A percentile compares a stretch with the other conserved stretches of the same genome.
Evolutionary conservation across 2,888 invertebrate species (phyloP).

Genomic region (Sussaba pulchella): DNA sequence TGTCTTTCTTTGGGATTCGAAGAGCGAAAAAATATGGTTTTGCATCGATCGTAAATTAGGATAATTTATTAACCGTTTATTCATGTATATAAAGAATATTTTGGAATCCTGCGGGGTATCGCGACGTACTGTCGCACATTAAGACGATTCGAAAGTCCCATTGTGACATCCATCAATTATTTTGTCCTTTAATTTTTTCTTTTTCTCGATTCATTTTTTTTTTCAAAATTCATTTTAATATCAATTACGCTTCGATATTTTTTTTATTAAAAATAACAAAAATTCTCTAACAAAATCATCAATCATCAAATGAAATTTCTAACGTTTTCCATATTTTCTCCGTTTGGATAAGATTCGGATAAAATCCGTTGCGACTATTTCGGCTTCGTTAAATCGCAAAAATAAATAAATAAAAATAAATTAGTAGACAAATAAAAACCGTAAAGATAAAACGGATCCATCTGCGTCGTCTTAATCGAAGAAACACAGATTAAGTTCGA

Average conservation of each 20-base stretch:
- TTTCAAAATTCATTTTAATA: too few relatives aligned
- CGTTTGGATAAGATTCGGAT: not conserved
- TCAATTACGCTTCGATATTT: too few relatives aligned
- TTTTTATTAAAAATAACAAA: too few relatives aligned
- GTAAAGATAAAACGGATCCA: not conserved
- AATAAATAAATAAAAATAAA: too few relatives aligned
- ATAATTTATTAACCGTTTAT: slow-evolving; percentile 18
- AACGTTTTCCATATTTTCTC: not conserved
- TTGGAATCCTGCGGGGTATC: slow-evolving; percentile 41
- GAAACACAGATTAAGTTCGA: not conserved
- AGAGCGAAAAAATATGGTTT: not conserved
- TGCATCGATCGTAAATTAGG: slow-evolving; percentile 24
- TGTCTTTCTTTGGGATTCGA: not conserved
- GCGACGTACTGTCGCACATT: slow-evolving; percentile 1
- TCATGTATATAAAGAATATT: slow-evolving; percentile 50
- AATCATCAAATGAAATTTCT: too few relatives aligned
- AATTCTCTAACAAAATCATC: too few relatives aligned
- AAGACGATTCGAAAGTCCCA: slow-evolving; percentile 2
- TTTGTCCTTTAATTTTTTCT: not conserved
- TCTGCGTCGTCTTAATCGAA: slow-evolving; percentile 1
- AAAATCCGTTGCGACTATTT: too few relatives aligned
- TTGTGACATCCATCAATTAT: too few relatives aligned
- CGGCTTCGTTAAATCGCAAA: too few relatives aligned
- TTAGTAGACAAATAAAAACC: too few relatives aligned
- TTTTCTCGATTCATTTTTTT: not conserved